Percentiles rank a stretch among this genome's conserved stretches.
phyloP scores from a whole-genome alignment of 2,888 invertebrate species.

The Ophion slaviceki region DNA sequence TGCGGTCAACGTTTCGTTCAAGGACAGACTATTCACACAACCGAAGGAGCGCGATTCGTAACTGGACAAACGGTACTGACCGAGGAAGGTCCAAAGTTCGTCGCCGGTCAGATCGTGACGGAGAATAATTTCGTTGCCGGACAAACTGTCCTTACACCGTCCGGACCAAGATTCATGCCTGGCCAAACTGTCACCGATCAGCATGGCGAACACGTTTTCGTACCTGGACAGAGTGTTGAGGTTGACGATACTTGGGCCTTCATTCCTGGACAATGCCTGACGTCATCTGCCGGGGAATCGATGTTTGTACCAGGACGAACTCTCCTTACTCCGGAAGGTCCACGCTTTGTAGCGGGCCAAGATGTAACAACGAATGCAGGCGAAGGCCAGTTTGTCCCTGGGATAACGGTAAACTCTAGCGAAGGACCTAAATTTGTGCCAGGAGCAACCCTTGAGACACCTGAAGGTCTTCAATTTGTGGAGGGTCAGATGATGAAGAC shows the following conservation, averaged over 20 bases:
- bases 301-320: constrained; percentile 88
- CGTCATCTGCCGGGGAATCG: constrained; percentile 85
- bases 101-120: constrained; percentile 86
- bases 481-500: constrained; percentile 88
- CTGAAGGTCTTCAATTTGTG: constrained; percentile 87
- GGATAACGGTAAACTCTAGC: constrained; percentile 84
- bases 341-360: constrained; percentile 88
- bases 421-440: constrained; percentile 85
- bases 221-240: constrained; percentile 87
- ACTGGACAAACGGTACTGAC: constrained; percentile 87
- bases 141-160: constrained; percentile 79
- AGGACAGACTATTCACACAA: constrained; percentile 87
- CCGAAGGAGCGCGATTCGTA: constrained; percentile 86
- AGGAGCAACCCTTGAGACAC: constrained; percentile 87
- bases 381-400: constrained; percentile 86
- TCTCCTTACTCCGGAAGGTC: constrained; percentile 86
- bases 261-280: constrained; percentile 87
- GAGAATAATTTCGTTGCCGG: constrained; percentile 82
- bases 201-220: constrained; percentile 86
- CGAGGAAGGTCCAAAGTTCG: constrained; percentile 87
- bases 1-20: constrained; percentile 86
- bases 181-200: constrained; percentile 87
- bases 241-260: constrained; percentile 86
- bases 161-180: constrained; percentile 86
- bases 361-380: constrained; percentile 85